Conservation (phyloP, 2,797 vertebrate genomes). For the Rhinoraja longicauda region DNA sequence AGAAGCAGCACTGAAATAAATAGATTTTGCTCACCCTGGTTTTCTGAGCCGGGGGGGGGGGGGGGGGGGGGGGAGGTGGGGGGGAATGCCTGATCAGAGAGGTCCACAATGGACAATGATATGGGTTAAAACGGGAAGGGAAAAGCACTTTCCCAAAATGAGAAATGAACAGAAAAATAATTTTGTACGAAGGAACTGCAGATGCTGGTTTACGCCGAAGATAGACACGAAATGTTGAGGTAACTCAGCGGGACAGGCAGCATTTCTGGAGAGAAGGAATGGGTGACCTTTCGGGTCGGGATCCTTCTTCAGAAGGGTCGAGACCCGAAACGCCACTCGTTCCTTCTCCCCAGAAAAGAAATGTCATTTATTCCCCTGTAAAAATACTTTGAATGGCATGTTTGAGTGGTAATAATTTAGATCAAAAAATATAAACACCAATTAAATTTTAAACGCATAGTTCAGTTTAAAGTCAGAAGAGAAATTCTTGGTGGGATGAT, state of each 20-base stretch:
- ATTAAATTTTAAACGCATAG: not conserved
- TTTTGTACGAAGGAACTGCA: not conserved
- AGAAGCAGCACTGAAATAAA: not conserved
- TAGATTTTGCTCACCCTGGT: not conserved
- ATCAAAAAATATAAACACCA: constrained; percentile 10
- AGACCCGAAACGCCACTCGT: no score
- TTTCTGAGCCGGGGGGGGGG: not conserved
- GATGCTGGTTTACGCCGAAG: no score
- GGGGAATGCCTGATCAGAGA: not conserved
- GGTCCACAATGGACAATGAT: not conserved
- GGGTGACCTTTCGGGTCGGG: no score
- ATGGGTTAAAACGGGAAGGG: not conserved
- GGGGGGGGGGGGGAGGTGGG: no score
- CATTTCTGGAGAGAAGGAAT: no score
- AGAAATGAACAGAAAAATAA: not conserved
- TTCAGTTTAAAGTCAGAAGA: not conserved
- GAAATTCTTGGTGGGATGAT: not conserved
- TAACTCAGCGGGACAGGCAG: no score
- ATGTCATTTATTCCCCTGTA: not conserved
- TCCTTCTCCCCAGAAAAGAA: not conserved
- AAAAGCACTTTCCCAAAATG: not conserved
- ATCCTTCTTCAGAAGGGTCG: no score
- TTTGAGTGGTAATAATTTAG: not conserved
- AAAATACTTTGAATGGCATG: not conserved
- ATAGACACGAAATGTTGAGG: no score